Percentiles rank a stretch among this genome's conserved stretches.
phyloP scores from a whole-genome alignment of 2,797 vertebrate species.

The Danio aesculapii region DNA sequence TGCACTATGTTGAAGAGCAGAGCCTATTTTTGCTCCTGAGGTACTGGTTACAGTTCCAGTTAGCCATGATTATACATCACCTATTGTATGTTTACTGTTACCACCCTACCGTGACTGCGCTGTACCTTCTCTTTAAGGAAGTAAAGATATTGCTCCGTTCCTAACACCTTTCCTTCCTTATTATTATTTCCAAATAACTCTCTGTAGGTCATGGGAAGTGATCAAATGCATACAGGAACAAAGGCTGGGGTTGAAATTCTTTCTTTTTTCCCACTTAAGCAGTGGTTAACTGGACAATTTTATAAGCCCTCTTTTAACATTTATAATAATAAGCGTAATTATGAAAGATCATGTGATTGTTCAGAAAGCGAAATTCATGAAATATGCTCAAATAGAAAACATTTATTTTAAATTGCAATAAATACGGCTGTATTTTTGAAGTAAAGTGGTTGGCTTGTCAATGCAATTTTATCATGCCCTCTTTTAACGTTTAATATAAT shows the following conservation, averaged over 20 bases:
- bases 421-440: background rate
- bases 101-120: background rate
- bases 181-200: constrained; percentile 37
- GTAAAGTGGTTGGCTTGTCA: background rate
- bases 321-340: too few species aligned
- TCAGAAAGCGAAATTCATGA: too few species aligned
- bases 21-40: background rate
- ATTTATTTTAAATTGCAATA: too few species aligned
- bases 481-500: too few species aligned
- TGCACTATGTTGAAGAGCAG: background rate
- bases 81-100: background rate
- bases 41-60: background rate
- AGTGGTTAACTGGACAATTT: too few species aligned
- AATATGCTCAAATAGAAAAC: too few species aligned
- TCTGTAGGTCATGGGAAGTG: background rate
- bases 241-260: constrained; percentile 15
- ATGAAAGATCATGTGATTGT: too few species aligned
- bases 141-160: constrained; percentile 17
- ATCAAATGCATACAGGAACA: constrained; percentile 6
- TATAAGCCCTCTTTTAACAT: too few species aligned
- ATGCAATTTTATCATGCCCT: too few species aligned
- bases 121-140: constrained; percentile 20
- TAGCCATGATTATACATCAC: background rate
- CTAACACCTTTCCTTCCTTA: constrained; percentile 29
- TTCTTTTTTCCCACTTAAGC: constrained; percentile 22